Conservation (phyloP, 2,113 vertebrate species). For the Tragelaphus strepsiceros region DNA sequence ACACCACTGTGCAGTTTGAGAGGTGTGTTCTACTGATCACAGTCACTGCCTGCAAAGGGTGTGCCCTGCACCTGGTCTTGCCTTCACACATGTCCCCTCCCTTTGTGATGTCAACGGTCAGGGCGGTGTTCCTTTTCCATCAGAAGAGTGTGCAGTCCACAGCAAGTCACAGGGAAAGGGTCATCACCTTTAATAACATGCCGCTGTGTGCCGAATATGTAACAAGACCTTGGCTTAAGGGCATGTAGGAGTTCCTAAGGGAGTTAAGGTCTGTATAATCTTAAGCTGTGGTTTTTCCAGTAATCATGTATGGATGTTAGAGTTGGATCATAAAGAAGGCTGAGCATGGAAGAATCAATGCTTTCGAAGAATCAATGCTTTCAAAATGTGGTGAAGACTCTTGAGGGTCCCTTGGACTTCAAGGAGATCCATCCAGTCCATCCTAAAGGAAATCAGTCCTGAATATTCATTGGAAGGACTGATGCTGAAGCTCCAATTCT, state of each 20-base stretch:
- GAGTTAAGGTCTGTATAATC: neutral
- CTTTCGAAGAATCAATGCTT: rapidly evolving
- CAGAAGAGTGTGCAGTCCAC: neutral
- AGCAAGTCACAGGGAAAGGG: rapidly evolving
- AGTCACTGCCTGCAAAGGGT: rapidly evolving
- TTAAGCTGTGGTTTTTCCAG: neutral
- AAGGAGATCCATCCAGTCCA: neutral
- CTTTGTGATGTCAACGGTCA: rapidly evolving
- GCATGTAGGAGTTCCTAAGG: rapidly evolving
- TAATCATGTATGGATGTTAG: neutral
- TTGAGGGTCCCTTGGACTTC: neutral
- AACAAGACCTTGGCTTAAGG: neutral
- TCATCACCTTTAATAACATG: rapidly evolving
- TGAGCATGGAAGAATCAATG: neutral
- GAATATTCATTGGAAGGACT: neutral
- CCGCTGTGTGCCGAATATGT: rapidly evolving
- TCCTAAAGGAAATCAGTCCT: neutral
- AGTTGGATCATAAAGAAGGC: neutral
- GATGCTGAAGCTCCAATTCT: rapidly evolving
- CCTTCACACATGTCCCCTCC: rapidly evolving
- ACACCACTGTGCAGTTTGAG: rapidly evolving
- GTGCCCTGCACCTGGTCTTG: rapidly evolving
- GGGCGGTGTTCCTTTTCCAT: rapidly evolving
- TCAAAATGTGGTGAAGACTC: rapidly evolving
- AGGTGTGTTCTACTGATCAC: rapidly evolving